Conservation (phyloP, 2,888 invertebrate genomes). For the Rhamphomyia laevipes region DNA sequence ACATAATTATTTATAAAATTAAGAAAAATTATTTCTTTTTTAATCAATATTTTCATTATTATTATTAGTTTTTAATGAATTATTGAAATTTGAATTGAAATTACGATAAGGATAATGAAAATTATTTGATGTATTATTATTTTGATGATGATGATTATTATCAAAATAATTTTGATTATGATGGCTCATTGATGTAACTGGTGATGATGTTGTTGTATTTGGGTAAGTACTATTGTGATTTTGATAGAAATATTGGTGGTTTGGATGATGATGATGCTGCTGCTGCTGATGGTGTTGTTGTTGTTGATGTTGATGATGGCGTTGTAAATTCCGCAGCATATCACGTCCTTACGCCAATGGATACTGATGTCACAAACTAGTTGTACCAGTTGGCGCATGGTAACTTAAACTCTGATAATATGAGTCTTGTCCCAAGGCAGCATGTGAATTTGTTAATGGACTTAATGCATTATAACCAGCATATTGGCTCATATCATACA, state of each 20-base stretch:
- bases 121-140: neutral
- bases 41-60: neutral
- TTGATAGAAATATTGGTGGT: neutral
- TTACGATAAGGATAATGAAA: neutral
- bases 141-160: neutral
- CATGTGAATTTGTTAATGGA: conserved; percentile 48
- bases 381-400: conserved; percentile 54
- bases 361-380: conserved; percentile 82
- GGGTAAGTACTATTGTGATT: neutral
- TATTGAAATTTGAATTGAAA: neutral
- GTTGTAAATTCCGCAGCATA: conserved; percentile 2
- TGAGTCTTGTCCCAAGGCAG: conserved; percentile 57
- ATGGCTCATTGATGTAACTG: neutral
- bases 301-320: neutral
- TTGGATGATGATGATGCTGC: conserved; percentile 18
- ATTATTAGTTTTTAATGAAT: neutral
- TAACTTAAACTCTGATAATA: conserved; percentile 78
- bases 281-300: conserved; percentile 15
- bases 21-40: too few relatives aligned
- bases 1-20: too few relatives aligned
- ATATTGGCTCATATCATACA: conserved; percentile 73
- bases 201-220: too few relatives aligned
- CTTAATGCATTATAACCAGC: conserved; percentile 43
- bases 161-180: neutral
- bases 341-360: conserved; percentile 65